Conservation (phyloP, 2,113 vertebrate genomes). For the Laterallus jamaicensis region DNA sequence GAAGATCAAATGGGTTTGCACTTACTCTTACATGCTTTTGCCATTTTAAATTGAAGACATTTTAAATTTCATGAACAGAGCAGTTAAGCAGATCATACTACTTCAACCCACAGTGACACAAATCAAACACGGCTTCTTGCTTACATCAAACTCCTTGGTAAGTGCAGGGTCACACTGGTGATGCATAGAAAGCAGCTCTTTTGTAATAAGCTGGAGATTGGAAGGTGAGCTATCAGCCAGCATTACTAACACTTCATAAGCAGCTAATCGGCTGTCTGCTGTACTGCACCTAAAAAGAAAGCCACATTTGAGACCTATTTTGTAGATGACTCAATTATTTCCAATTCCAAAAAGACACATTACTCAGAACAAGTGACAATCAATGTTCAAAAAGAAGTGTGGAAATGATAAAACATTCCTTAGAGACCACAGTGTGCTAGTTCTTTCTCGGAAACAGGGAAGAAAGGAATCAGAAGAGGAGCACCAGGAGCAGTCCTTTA, state of each 20-base stretch:
- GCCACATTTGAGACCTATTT: not conserved
- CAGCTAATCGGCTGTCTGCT: slow-evolving; percentile 92
- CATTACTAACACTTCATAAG: slow-evolving; percentile 98
- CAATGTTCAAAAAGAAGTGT: not conserved
- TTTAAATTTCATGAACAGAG: not conserved
- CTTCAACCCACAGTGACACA: not conserved
- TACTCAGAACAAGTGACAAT: not conserved
- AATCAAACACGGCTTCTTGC: slow-evolving; percentile 20
- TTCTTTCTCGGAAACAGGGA: not conserved
- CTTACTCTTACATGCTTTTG: not conserved
- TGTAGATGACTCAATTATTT: slow-evolving; percentile 6
- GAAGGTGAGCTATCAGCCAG: slow-evolving; percentile 94
- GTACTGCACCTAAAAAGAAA: slow-evolving; percentile 89
- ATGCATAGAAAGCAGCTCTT: slow-evolving; percentile 95
- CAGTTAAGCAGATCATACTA: not conserved
- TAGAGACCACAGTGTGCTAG: not conserved
- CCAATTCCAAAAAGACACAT: not conserved
- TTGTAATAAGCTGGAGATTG: slow-evolving; percentile 93
- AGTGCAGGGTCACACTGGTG: slow-evolving; percentile 96
- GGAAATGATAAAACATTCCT: not conserved
- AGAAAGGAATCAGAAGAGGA: not conserved
- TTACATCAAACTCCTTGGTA: slow-evolving; percentile 97
- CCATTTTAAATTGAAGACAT: not conserved
- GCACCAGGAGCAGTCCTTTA: not conserved
- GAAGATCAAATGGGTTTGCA: not conserved